Evolutionary conservation across 2,888 invertebrate genomes (phyloP), one percentile per base, ranked within the genome.

Genomic region (Alloscopus bannaensis): DNA sequence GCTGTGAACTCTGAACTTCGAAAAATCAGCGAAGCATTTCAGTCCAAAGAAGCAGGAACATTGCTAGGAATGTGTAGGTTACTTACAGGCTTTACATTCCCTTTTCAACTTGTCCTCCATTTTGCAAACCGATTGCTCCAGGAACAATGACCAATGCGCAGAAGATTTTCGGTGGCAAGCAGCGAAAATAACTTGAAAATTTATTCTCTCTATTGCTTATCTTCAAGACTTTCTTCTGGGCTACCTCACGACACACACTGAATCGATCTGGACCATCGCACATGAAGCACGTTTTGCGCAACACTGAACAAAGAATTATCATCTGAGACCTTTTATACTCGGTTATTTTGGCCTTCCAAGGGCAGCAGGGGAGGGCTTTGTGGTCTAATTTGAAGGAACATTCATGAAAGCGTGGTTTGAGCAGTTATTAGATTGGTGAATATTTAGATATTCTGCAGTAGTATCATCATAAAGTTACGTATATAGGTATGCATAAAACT

Each of bases 41-140:
- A 62, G 13, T 50, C 50, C 52, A 4, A 52, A 52, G 36, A 4
- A 4, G 24, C 52, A 22, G 22, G 16, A 8, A 42, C 2, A 18
- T 42, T 55, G 26, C 28, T n/a, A 36, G 36, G 36, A 20, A 29
- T 22, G 28, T n/a, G n/a, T n/a, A n/a, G n/a, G 40, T 13, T 16
- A 3, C 73, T 73, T 65, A 73, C 73, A 73, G 11, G 65, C 65
- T 73, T 57, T 73, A 22, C 73, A 73, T 65, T 73, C 73, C 18
- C 65, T 55, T 55, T 65, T 73, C 18, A 73, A 47, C 57, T 73
- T 73, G 13, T 73, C 73, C 16, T 73, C 73, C 73, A 73, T 73
- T 65, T 73, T 22, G n/a, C n/a, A n/a, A n/a, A n/a, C n/a, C n/a
- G n/a, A n/a, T n/a, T n/a, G n/a, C n/a, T n/a, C n/a, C n/a, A n/a